These are phyloP conservation scores for Loripinus fragilis DNA, from an alignment of 2,888 invertebrate species.

Conservation along the genomic window DNA sequence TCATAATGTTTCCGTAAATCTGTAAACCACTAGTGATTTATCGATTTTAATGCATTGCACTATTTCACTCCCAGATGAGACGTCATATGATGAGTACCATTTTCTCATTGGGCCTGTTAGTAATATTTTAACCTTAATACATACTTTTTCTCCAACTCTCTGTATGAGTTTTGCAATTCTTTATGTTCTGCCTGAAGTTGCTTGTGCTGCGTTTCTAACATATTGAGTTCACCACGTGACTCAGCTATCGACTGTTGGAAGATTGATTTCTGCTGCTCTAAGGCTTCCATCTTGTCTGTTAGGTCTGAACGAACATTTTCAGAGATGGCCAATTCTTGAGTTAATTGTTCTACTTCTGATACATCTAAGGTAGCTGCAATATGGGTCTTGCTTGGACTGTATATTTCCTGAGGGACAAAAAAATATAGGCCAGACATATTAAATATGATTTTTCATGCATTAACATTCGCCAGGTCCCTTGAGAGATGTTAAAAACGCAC, in stretches of 20 bases:
- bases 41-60: no score
- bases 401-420: constrained; percentile 58
- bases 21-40: no score
- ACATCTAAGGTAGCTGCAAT: constrained; percentile 58
- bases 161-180: constrained; percentile 59
- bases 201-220: constrained; percentile 66
- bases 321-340: constrained; percentile 64
- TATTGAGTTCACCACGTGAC: constrained; percentile 70
- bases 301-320: constrained; percentile 67
- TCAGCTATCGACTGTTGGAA: constrained; percentile 70
- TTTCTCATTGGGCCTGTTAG: no score
- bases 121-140: no score
- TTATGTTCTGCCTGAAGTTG: constrained; percentile 61
- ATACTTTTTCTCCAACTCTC: constrained; percentile 70
- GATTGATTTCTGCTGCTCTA: constrained; percentile 70
- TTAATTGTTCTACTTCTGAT: constrained; percentile 61
- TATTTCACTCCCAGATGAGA: no score
- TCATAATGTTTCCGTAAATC: no score
- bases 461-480: no score
- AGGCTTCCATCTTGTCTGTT: constrained; percentile 67
- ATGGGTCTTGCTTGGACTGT: constrained; percentile 40
- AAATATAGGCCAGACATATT: no score
- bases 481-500: no score
- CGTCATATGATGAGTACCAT: no score
- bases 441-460: no score